A percentile compares a stretch with the other conserved stretches of the same genome.
Conservation (phyloP, 2,888 invertebrate species). For the Cephus sareptanus region DNA sequence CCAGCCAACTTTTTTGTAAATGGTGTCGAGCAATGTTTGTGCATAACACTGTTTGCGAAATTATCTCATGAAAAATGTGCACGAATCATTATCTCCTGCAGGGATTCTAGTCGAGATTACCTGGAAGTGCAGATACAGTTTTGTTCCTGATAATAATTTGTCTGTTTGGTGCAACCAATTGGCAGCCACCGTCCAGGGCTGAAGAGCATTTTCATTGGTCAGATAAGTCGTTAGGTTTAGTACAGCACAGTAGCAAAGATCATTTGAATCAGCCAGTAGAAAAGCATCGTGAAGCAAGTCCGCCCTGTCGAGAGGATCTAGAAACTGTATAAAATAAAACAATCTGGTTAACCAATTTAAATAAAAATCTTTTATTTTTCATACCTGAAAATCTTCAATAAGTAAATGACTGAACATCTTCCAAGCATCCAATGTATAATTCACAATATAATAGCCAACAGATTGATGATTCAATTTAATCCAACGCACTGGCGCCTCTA, state of each 20-base stretch:
- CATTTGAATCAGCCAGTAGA: slow-evolving; percentile 29
- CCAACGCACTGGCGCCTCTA: slow-evolving; percentile 36
- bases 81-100: not conserved
- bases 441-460: slow-evolving; percentile 41
- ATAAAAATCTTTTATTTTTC: too few species aligned
- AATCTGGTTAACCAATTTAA: not conserved
- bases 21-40: slow-evolving; percentile 17
- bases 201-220: slow-evolving; percentile 28
- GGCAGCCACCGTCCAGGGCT: slow-evolving; percentile 36
- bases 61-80: not conserved
- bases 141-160: slow-evolving; percentile 28
- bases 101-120: slow-evolving; percentile 13
- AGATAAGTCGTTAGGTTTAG: slow-evolving; percentile 36
- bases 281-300: slow-evolving; percentile 40
- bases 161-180: slow-evolving; percentile 35
- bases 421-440: slow-evolving; percentile 40
- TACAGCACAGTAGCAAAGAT: slow-evolving; percentile 23
- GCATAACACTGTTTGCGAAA: slow-evolving; percentile 22
- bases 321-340: slow-evolving; percentile 13
- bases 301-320: slow-evolving; percentile 33
- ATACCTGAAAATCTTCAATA: slow-evolving; percentile 26
- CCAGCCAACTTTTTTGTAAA: slow-evolving; percentile 25
- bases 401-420: slow-evolving; percentile 28
- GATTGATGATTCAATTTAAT: slow-evolving; percentile 42
- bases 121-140: slow-evolving; percentile 28